phyloP scores from a whole-genome alignment of 2,113 vertebrate genomes.

The Laticauda colubrina region DNA sequence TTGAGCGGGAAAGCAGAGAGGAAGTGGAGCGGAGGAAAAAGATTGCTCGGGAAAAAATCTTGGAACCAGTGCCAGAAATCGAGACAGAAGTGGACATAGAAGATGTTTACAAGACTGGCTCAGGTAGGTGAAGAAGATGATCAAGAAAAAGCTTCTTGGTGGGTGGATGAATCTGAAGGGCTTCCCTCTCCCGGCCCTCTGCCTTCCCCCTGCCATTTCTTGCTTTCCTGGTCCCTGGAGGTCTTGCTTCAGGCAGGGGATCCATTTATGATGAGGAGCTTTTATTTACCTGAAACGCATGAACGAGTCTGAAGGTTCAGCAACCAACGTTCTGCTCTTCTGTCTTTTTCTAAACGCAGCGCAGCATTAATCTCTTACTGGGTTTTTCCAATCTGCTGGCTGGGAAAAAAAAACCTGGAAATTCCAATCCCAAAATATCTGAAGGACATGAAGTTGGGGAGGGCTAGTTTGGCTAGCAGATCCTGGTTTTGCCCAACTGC shows the following conservation, averaged over 20 bases:
- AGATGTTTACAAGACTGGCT: slow-evolving; percentile 81
- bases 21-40: slow-evolving; percentile 86
- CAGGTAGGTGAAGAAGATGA: slow-evolving; percentile 63
- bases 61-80: slow-evolving; percentile 71
- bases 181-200: too few species aligned
- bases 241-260: neutral
- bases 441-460: neutral
- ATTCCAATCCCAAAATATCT: neutral
- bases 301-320: neutral
- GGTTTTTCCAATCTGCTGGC: neutral
- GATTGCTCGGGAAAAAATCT: slow-evolving; percentile 74
- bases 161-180: neutral
- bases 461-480: neutral
- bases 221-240: neutral
- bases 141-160: neutral
- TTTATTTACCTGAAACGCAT: neutral
- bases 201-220: neutral
- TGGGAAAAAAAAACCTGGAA: neutral
- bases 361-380: neutral
- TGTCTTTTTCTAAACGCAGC: neutral
- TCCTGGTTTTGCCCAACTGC: neutral
- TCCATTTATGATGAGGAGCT: neutral
- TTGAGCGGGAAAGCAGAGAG: slow-evolving; percentile 84
- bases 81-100: slow-evolving; percentile 78
- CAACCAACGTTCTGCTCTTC: neutral